phyloP scores from a whole-genome alignment of 2,888 invertebrate species.

The Ormia ochracea region DNA sequence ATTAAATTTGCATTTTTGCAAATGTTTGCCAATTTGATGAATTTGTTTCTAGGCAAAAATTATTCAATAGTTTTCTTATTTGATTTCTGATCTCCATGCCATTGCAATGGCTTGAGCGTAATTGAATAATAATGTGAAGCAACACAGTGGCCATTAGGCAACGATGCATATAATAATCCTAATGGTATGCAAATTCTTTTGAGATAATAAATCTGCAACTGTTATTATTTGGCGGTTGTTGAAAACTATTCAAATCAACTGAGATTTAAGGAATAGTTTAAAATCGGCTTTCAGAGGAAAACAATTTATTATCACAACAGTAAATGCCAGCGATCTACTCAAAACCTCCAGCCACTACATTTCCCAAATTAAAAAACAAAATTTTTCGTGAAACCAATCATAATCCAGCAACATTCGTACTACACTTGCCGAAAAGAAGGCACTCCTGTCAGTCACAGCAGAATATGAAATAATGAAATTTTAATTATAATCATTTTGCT shows the following conservation, averaged over 20 bases:
- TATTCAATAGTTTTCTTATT: not conserved
- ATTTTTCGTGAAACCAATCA: too few relatives aligned
- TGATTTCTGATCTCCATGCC: not conserved
- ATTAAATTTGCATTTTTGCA: not conserved
- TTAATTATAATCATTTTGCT: not conserved
- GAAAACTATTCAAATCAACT: not conserved
- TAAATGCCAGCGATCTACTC: not conserved
- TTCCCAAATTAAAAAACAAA: too few relatives aligned
- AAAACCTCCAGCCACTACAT: too few relatives aligned
- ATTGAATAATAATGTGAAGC: not conserved
- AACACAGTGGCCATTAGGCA: not conserved
- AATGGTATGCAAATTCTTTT: not conserved
- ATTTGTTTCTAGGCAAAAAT: not conserved
- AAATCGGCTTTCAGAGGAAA: not conserved
- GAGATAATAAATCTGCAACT: constrained; percentile 10
- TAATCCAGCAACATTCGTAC: not conserved
- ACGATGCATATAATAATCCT: not conserved
- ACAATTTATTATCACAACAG: too few relatives aligned
- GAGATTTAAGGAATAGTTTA: not conserved
- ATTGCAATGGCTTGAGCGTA: not conserved
- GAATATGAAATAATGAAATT: constrained; percentile 2
- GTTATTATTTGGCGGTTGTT: not conserved
- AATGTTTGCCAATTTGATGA: not conserved
- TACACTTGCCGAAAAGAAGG: not conserved
- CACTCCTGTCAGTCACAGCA: too few relatives aligned